Conservation (phyloP, 2,113 vertebrate species). For the Coptodon rendalli region DNA sequence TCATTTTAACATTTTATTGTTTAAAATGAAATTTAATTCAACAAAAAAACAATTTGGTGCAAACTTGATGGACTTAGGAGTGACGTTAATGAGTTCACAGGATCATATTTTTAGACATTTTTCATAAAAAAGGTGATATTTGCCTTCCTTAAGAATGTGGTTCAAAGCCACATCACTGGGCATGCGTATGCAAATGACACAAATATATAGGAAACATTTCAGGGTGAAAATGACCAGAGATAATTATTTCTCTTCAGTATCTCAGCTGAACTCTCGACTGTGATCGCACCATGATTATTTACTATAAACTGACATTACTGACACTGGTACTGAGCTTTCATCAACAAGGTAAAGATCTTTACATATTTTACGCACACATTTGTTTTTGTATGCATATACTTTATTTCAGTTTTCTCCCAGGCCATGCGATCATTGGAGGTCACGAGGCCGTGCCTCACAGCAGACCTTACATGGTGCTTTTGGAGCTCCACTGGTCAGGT, state of each 20-base stretch:
- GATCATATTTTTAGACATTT: neutral
- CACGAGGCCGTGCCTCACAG: neutral
- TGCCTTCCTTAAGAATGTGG: neutral
- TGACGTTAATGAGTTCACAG: fast-evolving
- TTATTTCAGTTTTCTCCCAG: neutral
- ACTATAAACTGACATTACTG: neutral
- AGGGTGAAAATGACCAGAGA: neutral
- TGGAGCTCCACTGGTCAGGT: fast-evolving
- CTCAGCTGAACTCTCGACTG: fast-evolving
- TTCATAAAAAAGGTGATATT: neutral
- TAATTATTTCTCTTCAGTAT: neutral
- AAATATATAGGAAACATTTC: neutral
- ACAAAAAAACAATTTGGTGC: neutral
- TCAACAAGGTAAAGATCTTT: slow-evolving; percentile 37
- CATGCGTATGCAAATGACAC: neutral
- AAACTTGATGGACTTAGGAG: neutral
- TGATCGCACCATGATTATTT: slow-evolving; percentile 7
- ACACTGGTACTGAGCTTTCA: neutral
- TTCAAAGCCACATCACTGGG: neutral
- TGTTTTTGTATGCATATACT: neutral
- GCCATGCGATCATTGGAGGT: slow-evolving; percentile 28
- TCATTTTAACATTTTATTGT: neutral
- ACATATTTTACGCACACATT: neutral
- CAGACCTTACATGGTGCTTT: slow-evolving; percentile 53
- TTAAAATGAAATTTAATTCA: neutral